phyloP scores from a whole-genome alignment of 2,113 vertebrate genomes.

The Proteles cristata region DNA sequence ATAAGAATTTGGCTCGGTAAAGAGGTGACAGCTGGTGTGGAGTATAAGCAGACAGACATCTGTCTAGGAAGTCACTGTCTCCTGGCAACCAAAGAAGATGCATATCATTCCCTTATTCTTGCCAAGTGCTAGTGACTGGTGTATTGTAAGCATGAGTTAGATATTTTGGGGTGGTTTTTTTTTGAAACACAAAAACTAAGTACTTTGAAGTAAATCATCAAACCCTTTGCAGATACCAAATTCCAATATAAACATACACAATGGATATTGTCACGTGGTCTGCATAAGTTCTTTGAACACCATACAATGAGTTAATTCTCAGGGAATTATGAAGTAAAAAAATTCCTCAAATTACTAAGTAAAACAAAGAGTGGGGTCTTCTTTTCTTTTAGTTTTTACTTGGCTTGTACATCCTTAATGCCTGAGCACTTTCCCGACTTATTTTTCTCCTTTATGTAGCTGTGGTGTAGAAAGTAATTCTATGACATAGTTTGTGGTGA shows the following conservation, averaged over 20 bases:
- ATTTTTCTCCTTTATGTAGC: not conserved
- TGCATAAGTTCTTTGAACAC: not conserved
- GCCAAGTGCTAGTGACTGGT: slow-evolving; percentile 51
- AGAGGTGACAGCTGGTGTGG: slow-evolving; percentile 48
- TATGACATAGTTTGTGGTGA: slow-evolving; percentile 14
- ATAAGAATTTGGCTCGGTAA: slow-evolving; percentile 45
- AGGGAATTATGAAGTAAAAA: not conserved
- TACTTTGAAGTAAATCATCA: slow-evolving; percentile 7
- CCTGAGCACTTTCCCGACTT: slow-evolving; percentile 33
- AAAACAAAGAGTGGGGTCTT: slow-evolving; percentile 6
- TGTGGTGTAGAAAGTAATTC: slow-evolving; percentile 34
- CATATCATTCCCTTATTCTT: slow-evolving; percentile 29
- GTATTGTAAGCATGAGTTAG: slow-evolving; percentile 49
- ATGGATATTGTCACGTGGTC: slow-evolving; percentile 29
- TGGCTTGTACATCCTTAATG: slow-evolving; percentile 25
- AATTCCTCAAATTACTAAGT: not conserved
- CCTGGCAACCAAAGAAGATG: slow-evolving; percentile 57
- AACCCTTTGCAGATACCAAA: slow-evolving; percentile 18
- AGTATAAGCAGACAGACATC: slow-evolving; percentile 49
- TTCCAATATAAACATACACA: slow-evolving; percentile 28
- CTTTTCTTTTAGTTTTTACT: slow-evolving; percentile 41
- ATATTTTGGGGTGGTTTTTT: not conserved
- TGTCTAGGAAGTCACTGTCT: slow-evolving; percentile 67
- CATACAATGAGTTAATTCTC: not conserved
- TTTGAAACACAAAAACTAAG: slow-evolving; percentile 33